A percentile compares a stretch with the other conserved stretches of the same genome.
These are phyloP conservation scores for Pterobdella sp. DNA, from an alignment of 2,888 invertebrate species.

Conservation along the genomic window DNA sequence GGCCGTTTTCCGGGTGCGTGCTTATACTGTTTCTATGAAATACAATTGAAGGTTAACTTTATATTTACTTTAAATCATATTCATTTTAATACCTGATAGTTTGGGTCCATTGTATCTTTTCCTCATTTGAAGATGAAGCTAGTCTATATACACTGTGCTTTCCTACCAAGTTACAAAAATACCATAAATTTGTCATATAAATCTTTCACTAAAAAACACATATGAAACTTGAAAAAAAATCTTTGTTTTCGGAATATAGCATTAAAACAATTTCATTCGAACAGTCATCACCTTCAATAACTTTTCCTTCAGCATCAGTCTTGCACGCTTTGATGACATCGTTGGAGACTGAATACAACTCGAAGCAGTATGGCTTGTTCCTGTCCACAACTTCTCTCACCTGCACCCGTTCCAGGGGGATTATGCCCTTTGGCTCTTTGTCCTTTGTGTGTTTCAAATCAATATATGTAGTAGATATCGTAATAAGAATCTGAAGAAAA, in stretches of 20 bases:
- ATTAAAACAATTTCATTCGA: neutral
- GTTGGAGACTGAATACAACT: slow-evolving; percentile 70
- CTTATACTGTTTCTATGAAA: slow-evolving; percentile 5
- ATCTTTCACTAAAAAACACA: neutral
- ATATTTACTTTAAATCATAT: too few relatives aligned
- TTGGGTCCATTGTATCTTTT: slow-evolving; percentile 92
- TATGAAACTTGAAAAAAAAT: neutral
- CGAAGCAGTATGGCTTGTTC: slow-evolving; percentile 87
- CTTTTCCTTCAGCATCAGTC: slow-evolving; percentile 86
- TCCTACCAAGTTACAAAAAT: slow-evolving; percentile 58
- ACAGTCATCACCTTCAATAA: slow-evolving; percentile 62
- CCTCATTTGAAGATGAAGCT: slow-evolving; percentile 88
- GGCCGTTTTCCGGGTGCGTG: slow-evolving; percentile 2
- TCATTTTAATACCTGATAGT: slow-evolving; percentile 27
- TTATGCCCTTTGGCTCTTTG: slow-evolving; percentile 95
- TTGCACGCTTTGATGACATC: slow-evolving; percentile 70
- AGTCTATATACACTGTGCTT: slow-evolving; percentile 63
- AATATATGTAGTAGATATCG: too few relatives aligned
- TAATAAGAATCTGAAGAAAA: too few relatives aligned
- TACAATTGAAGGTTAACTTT: too few relatives aligned
- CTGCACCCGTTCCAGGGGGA: slow-evolving; percentile 87
- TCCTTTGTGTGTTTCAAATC: slow-evolving; percentile 57
- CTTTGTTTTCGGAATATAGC: neutral
- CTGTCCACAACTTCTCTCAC: slow-evolving; percentile 80
- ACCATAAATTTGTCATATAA: too few relatives aligned